These are phyloP conservation scores for Felis catus DNA, from an alignment of 2,113 vertebrate species.

Conservation along the genomic window DNA sequence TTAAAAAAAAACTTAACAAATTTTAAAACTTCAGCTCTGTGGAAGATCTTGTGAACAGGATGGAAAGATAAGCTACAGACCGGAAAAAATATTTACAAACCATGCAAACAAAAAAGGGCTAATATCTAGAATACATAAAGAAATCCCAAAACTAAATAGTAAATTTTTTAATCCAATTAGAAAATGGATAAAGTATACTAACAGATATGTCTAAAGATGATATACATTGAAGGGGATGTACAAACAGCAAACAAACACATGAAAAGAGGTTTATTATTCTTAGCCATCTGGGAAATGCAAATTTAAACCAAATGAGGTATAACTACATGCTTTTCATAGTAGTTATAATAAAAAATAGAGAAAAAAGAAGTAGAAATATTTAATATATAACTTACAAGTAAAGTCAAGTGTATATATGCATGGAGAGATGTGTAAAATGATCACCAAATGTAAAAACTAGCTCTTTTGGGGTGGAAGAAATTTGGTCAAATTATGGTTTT, in stretches of 20 bases:
- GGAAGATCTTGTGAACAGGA: neutral
- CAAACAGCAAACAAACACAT: neutral
- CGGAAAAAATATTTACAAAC: neutral
- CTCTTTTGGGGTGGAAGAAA: neutral
- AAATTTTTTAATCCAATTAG: neutral
- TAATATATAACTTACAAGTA: neutral
- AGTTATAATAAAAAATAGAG: neutral
- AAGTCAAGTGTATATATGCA: neutral
- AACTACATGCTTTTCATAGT: neutral
- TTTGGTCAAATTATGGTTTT: neutral
- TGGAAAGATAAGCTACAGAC: neutral
- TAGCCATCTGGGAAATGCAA: neutral
- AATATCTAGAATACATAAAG: slow-evolving; percentile 18
- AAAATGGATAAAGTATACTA: neutral
- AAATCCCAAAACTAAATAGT: neutral
- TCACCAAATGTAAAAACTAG: neutral
- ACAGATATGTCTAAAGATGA: neutral
- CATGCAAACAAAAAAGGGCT: neutral
- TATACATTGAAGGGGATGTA: neutral
- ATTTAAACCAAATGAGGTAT: neutral
- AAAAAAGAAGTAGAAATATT: neutral
- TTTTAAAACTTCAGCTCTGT: neutral
- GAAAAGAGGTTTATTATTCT: neutral
- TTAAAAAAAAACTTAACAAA: neutral
- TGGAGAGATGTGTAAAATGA: neutral